Base-by-base conservation (phyloP, 2,888 invertebrate genomes). In the Drosophila maculinotata region DNA sequence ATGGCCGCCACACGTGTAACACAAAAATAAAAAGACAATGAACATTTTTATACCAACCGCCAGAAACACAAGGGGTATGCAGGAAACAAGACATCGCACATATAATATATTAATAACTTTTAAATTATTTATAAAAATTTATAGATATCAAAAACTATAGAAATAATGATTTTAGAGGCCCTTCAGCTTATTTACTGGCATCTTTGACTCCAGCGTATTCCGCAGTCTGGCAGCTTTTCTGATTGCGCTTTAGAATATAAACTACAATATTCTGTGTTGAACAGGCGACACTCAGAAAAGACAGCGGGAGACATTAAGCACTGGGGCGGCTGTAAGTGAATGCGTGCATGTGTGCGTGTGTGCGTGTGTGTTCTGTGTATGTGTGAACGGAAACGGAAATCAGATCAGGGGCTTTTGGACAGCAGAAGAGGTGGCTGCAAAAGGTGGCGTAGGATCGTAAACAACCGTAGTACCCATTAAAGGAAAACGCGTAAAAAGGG, bases 301-400 rank as follows among this genome's bases (percentile, higher is more conserved):
- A 69, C 76, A 64, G 79, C 66, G 75, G 83, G 66, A 39, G 56
- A 23, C 38, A 72, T 79, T 79, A 59, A 75, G 65, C 52, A 52
- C 41, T 59, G 48, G 31, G 45, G 41, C 17, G 30, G 45, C 41
- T 31, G 6, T 26, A 17, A 30, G 7, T 25, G 26, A 12, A 14
- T 17, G 35, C 30, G 33, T 45, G 20, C 23, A 2, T 17, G 26
- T 36, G 8, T 33, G 25, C 45, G 53, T 38, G 41, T 53, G 42
- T 36, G 20, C 4, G 20, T 56, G 35, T 33, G 30, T 59, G 35
- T 58, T 26, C 1, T 45, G 45, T 31, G 25, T 31, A n/a, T 51
- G 48, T 57, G 65, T 33, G 67, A 57, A 14, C 47, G 68, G 54
- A 60, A 73, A 59, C 78, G 74, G 76, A 76, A 76, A 68, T 70